Evolutionary conservation across 2,113 vertebrate species (phyloP).

Genomic region (Xyliphius kryptos): DNA sequence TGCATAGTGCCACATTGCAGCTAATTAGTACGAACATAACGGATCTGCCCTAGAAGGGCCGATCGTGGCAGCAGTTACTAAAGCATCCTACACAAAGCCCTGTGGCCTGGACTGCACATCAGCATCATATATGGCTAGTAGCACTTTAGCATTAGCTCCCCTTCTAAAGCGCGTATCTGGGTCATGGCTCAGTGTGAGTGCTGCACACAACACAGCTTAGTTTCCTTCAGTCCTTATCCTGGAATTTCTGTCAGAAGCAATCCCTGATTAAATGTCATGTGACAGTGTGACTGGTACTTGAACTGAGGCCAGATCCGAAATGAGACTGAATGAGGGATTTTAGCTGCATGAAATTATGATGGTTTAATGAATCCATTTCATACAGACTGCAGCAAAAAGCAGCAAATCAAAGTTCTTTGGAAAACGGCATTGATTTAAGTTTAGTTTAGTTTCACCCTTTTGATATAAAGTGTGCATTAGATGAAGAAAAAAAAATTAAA

Average conservation of each 20-base stretch:
- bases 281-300: background rate
- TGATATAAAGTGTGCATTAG: too few species aligned
- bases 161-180: slow-evolving; percentile 31
- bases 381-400: too few species aligned
- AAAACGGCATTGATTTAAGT: too few species aligned
- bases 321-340: background rate
- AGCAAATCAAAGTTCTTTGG: too few species aligned
- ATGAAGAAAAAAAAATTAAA: too few species aligned
- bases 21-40: too few species aligned
- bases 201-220: slow-evolving; percentile 43
- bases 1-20: too few species aligned
- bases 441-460: too few species aligned
- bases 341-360: too few species aligned
- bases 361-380: too few species aligned
- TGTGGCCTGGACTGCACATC: background rate
- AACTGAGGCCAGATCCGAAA: background rate
- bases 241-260: slow-evolving; percentile 6
- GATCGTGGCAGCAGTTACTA: slow-evolving; percentile 1
- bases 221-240: slow-evolving; percentile 21
- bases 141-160: slow-evolving; percentile 2
- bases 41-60: slow-evolving; percentile 10
- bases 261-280: slow-evolving; percentile 4
- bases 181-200: slow-evolving; percentile 31
- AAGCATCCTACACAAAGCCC: background rate
- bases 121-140: slow-evolving; percentile 2